Evolutionary conservation across 2,113 vertebrate species (phyloP), one percentile per base, ranked within the genome.

Genomic region (Forbesichthys papilliferus): DNA sequence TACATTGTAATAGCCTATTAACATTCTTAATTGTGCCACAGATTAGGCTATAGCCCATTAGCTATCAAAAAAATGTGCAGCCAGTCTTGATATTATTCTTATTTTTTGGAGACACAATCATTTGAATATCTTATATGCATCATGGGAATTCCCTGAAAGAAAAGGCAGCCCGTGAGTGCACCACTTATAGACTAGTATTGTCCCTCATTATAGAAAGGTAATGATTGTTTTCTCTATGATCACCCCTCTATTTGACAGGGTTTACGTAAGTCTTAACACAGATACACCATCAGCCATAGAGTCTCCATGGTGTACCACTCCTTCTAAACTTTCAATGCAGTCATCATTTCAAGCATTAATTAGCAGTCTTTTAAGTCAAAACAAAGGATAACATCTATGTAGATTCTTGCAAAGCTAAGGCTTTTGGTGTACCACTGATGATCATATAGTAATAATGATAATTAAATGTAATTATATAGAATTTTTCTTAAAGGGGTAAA

Each of bases 211-310:
- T 64, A 77, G 60, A 66, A 77, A 74, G 60, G 49, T 87, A 87
- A 89, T 88, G 58, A 87, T 83, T 90, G 85, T 84, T 90, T 89
- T 83, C 75, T 82, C 75, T 86, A 77, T 81, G 74, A 82, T 89
- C 71, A 60, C 55, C 27, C 61, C 63, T 82, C 53, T 77, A 72
- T 83, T 79, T 81, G 76, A 77, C 73, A 73, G 68, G 64, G 56
- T 74, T 87, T 87, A 84, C 60, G 51, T 58, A 55, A 75, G 82
- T 81, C 82, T 86, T 87, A 85, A 89, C 84, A 83, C 53, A 70
- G 80, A 88, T 85, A 76, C 82, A 75, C 61, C 65, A 53, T 74
- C 79, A 84, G 84, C 79, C 84, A 68, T 12, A 9, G 77, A 81
- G 86, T 83, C 85, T 89, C 79, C 84, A 77, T 42, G 16, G 52